phyloP scores from a whole-genome alignment of 2,113 vertebrate species.

The Ictidomys tridecemlineatus region DNA sequence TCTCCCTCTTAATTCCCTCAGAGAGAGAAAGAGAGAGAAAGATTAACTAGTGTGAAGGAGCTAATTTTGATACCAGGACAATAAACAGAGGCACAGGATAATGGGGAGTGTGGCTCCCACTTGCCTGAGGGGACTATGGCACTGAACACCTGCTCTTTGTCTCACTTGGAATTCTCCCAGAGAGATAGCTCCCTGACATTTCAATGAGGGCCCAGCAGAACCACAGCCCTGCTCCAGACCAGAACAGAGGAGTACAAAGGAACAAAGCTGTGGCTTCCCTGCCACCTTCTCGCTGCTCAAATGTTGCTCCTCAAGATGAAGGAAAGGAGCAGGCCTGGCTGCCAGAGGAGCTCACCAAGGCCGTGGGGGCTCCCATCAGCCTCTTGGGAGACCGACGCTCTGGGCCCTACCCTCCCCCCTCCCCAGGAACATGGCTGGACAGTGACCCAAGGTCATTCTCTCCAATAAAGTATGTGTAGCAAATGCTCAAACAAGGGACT shows the following conservation, averaged over 20 bases:
- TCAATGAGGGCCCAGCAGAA: not conserved
- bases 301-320: not conserved
- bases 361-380: not conserved
- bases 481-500: not conserved
- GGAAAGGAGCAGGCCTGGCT: not conserved
- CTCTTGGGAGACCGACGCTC: not conserved
- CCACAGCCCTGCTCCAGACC: not conserved
- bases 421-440: not conserved
- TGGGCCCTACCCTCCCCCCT: not conserved
- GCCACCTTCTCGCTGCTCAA: not conserved
- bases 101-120: not conserved
- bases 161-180: constrained; percentile 44
- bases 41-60: constrained; percentile 23
- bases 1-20: not conserved
- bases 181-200: not conserved
- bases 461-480: not conserved
- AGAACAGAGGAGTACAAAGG: not conserved
- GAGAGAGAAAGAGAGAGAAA: not conserved
- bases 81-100: constrained; percentile 4
- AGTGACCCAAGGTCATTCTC: not conserved
- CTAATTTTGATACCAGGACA: constrained; percentile 55
- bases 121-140: constrained; percentile 7
- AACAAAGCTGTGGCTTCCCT: not conserved
- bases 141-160: constrained; percentile 30
- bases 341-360: not conserved